Evolutionary conservation across 1,140 invertebrate species (phyloP).

Genomic region (Eueides isabella): DNA sequence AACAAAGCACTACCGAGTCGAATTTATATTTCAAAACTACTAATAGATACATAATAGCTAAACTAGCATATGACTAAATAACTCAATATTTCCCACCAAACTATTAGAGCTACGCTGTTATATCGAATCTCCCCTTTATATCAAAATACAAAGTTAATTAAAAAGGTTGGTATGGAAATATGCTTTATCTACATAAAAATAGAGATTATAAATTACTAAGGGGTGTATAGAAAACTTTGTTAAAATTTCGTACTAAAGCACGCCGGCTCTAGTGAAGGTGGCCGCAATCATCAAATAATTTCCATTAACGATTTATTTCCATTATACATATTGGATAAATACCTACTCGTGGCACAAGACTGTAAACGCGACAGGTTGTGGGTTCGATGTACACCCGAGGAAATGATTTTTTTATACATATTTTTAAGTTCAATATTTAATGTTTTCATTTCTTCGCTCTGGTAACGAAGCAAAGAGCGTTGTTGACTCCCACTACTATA

Average conservation of each 20-base stretch:
- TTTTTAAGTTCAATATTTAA: no score
- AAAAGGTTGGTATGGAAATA: constrained; percentile 2
- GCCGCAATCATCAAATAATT: constrained; percentile 53
- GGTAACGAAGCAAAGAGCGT: no score
- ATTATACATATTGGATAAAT: not conserved
- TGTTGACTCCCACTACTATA: no score
- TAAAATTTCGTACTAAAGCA: constrained; percentile 33
- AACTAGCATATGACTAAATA: constrained; percentile 66
- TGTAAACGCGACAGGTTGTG: no score
- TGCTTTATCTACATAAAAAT: constrained; percentile 10
- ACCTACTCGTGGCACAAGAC: no score
- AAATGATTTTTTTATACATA: no score
- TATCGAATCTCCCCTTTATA: constrained; percentile 17
- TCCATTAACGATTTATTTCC: constrained; percentile 49
- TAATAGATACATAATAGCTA: constrained; percentile 58
- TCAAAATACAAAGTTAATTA: not conserved
- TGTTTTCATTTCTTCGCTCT: no score
- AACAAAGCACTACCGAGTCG: constrained; percentile 32
- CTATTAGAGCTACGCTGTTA: constrained; percentile 27
- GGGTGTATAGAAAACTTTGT: not conserved
- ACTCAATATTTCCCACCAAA: constrained; percentile 57
- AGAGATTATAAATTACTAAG: constrained; percentile 7
- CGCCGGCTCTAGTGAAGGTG: constrained; percentile 39
- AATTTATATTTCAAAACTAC: constrained; percentile 64
- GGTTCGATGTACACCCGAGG: no score